Evolutionary conservation across 2,797 vertebrate species (phyloP).

Genomic region (Pseudochirops cupreus): DNA sequence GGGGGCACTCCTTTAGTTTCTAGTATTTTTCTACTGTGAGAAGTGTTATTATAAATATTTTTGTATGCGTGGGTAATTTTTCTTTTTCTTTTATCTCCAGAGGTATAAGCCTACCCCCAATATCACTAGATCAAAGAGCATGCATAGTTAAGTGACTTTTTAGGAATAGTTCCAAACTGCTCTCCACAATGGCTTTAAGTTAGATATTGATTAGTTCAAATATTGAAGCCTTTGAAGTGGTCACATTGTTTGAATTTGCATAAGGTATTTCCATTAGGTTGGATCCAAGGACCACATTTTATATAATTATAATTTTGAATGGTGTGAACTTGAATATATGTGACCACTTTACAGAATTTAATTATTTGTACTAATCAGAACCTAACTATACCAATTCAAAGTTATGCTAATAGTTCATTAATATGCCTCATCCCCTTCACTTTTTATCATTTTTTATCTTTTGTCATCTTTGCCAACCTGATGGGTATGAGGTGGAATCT

Average conservation of each 20-base stretch:
- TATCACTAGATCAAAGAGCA: background rate
- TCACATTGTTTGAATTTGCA: background rate
- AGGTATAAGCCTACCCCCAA: background rate
- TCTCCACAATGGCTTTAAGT: background rate
- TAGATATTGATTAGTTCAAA: background rate
- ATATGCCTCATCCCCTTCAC: background rate
- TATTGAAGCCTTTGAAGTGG: too few species aligned
- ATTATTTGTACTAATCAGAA: background rate
- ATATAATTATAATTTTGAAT: background rate
- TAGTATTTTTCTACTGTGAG: background rate
- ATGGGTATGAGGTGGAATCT: background rate
- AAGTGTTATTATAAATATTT: background rate
- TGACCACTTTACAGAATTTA: background rate
- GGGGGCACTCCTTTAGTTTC: background rate
- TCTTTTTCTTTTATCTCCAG: background rate
- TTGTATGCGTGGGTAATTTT: background rate
- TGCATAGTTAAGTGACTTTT: background rate
- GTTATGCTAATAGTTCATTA: background rate
- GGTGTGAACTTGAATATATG: background rate
- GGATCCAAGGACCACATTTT: background rate
- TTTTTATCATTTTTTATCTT: background rate
- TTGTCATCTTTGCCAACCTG: background rate
- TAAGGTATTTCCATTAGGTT: background rate
- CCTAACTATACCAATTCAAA: background rate
- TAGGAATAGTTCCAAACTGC: background rate